Base-by-base conservation (phyloP, 2,113 vertebrate species). In the Tiliqua scincoides region DNA sequence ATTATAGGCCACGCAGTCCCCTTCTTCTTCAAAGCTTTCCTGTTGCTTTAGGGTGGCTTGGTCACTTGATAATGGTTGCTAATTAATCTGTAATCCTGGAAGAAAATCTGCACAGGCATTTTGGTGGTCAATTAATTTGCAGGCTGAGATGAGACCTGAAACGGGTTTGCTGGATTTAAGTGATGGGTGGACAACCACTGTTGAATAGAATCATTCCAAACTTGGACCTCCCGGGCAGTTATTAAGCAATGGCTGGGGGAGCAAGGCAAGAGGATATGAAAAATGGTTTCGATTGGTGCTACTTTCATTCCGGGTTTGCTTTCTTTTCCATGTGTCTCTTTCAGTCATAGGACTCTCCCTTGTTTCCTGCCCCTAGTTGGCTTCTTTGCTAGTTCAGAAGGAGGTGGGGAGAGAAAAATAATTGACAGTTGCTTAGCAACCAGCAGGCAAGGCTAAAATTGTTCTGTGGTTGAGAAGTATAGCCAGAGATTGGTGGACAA, bases 371-470 rank as follows among this genome's bases (percentile, higher is more conserved):
- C 32, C 83, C n/a, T 20, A 37, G 32, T 2, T 21, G 4, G 20
- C 52, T 77, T n/a, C 48, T 85, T 57, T 40, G 30, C 52, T 18
- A 32, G 61, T 68, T 52, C 32, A 48, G 75, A 15, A 57, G 27
- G 23, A 1, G n/a, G 32, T 77, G 30, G 52, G 3, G 11, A 59
- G n/a, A 3, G 52, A 37, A 76, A 48, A 68, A 27, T 32, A 67
- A 67, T 59, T 68, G 63, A 40, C 77, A 62, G 83, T 85, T 78
- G 62, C 83, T 37, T 77, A 78, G 74, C 83, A 85, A 85, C 83
- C 35, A 40, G 32, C n/a, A 57, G 62, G 57, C 83, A 77, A 21
- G 27, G 52, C 35, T 68, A 67, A 9, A 54, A 54, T 32, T 77
- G 57, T 17, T 27, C 32, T 67, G 63, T 57, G 18, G 20, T 35